Percentiles rank a stretch among this genome's conserved stretches.
Evolutionary conservation across 2,113 vertebrate species (phyloP).

Genomic region (Tamias sibiricus): DNA sequence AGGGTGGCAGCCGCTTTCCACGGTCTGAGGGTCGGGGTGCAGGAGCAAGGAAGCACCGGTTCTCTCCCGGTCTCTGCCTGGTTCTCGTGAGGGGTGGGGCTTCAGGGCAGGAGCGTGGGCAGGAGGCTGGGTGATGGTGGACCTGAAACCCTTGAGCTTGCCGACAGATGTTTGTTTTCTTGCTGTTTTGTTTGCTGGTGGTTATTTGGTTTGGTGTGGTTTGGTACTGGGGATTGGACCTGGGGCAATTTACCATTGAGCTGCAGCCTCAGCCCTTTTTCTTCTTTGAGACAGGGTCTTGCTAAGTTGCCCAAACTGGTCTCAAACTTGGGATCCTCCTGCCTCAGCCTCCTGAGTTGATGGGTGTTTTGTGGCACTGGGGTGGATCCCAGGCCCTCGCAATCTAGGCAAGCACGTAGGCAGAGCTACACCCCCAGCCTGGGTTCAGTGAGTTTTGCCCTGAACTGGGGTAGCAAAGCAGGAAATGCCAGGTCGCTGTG

Average conservation of each 20-base stretch:
- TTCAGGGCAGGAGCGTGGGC: background rate
- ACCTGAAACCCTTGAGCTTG: background rate
- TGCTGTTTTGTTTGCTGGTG: no score
- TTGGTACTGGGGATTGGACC: background rate
- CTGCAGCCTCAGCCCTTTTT: background rate
- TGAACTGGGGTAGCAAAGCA: background rate
- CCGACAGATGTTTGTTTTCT: background rate
- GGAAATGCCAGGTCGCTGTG: background rate
- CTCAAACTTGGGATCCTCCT: background rate
- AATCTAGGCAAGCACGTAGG: no score
- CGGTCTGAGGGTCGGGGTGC: background rate
- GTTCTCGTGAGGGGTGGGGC: background rate
- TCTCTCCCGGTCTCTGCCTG: background rate
- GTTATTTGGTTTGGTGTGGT: no score
- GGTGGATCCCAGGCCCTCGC: no score
- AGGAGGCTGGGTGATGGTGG: accelerated
- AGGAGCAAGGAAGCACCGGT: background rate
- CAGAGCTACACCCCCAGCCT: background rate
- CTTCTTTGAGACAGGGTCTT: background rate
- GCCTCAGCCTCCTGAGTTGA: background rate
- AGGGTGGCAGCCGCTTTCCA: background rate
- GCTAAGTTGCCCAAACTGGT: background rate
- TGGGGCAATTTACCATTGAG: background rate
- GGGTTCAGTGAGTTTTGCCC: background rate
- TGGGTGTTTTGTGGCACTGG: no score